A percentile compares a stretch with the other conserved stretches of the same genome.
Evolutionary conservation across 2,113 vertebrate species (phyloP).

Genomic region (Tonatia bakeri): DNA sequence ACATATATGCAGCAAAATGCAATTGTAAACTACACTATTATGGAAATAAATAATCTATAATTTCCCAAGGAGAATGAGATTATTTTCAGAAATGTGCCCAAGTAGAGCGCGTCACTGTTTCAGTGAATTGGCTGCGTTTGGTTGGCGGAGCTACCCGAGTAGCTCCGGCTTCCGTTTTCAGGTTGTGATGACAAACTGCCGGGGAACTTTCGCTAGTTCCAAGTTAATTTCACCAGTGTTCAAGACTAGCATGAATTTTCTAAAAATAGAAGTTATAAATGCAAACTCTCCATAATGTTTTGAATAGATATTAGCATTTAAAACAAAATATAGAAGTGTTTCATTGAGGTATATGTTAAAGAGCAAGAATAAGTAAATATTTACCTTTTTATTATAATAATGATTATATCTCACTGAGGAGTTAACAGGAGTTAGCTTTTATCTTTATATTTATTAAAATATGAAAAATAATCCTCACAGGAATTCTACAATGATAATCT

Average conservation of each 20-base stretch:
- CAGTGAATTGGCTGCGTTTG: not conserved
- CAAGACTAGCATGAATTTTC: not conserved
- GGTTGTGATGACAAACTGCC: not conserved
- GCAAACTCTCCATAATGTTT: not conserved
- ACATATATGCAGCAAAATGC: not conserved
- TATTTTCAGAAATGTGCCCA: not conserved
- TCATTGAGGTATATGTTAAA: not conserved
- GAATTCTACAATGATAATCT: not conserved
- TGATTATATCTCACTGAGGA: not conserved
- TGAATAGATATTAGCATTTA: not conserved
- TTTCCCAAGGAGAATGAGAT: not conserved
- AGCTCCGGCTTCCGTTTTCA: not conserved
- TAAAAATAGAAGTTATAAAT: not conserved
- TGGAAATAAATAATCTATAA: not conserved
- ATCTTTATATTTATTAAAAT: conserved; percentile 22
- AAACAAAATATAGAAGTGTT: not conserved
- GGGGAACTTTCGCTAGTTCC: not conserved
- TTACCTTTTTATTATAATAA: not conserved
- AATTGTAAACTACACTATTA: not conserved
- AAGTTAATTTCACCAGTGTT: not conserved
- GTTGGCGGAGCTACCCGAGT: not conserved
- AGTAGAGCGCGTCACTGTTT: not conserved
- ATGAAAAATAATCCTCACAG: not conserved
- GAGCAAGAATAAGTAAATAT: not conserved
- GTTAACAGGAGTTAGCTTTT: not conserved